A percentile compares a stretch with the other conserved stretches of the same genome.
Evolutionary conservation across 1,140 invertebrate genomes (phyloP).

Genomic region (Acromyrmex charruanus): DNA sequence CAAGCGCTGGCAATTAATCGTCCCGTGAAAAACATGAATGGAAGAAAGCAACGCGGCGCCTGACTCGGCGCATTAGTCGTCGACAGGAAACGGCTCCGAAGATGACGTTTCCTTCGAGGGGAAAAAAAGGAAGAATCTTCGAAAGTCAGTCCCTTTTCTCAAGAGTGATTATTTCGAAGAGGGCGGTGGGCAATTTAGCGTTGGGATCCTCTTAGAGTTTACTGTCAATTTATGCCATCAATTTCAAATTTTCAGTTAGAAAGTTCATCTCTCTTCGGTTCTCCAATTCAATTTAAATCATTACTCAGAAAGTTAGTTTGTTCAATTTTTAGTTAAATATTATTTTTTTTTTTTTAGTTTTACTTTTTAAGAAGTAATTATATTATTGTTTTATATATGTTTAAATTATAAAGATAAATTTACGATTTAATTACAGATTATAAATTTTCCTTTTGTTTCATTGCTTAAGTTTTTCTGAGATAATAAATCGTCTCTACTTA

Average conservation of each 20-base stretch:
- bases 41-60: conserved; percentile 45
- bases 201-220: conserved; percentile 60
- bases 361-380: neutral
- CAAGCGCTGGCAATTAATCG: conserved; percentile 76
- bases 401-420: conserved; percentile 3
- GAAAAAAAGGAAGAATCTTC: conserved; percentile 53
- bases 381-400: neutral
- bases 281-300: neutral
- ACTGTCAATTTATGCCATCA: conserved; percentile 55
- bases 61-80: conserved; percentile 63
- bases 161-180: conserved; percentile 58
- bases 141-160: conserved; percentile 58
- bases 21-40: conserved; percentile 75
- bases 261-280: conserved; percentile 14
- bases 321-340: conserved; percentile 6
- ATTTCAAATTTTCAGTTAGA: conserved; percentile 42
- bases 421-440: neutral
- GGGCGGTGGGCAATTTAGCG: conserved; percentile 69
- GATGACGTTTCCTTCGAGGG: conserved; percentile 58
- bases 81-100: conserved; percentile 60
- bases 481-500: conserved; percentile 2
- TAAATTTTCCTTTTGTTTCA: neutral
- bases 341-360: too few species aligned
- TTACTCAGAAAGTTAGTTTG: neutral
- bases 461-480: neutral